Conservation (phyloP, 2,797 vertebrate genomes). For the Parauchenoglanis punctatus region DNA sequence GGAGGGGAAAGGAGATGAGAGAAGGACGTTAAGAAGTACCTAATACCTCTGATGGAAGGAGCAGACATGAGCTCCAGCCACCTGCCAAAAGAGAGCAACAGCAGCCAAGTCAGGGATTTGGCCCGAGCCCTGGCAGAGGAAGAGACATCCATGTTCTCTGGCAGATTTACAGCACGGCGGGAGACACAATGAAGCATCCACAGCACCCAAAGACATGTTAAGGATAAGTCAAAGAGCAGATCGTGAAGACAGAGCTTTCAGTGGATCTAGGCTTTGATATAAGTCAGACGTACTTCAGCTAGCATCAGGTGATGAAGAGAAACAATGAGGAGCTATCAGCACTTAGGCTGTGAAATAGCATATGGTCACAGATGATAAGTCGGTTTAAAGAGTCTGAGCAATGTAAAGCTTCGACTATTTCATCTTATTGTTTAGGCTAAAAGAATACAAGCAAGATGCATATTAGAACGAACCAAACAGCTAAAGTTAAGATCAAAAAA, state of each 20-base stretch:
- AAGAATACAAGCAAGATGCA: neutral
- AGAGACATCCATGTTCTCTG: slow-evolving; percentile 58
- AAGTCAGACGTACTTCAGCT: slow-evolving; percentile 43
- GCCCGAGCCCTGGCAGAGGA: slow-evolving; percentile 58
- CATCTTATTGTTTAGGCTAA: neutral
- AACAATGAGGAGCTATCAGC: slow-evolving; percentile 55
- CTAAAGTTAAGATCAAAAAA: neutral
- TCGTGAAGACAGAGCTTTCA: slow-evolving; percentile 28
- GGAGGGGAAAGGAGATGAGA: slow-evolving; percentile 29
- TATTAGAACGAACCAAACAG: neutral
- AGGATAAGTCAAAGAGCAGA: slow-evolving; percentile 53
- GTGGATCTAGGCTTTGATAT: slow-evolving; percentile 30
- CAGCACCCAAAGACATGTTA: slow-evolving; percentile 52
- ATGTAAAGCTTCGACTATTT: neutral
- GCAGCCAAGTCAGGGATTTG: slow-evolving; percentile 60
- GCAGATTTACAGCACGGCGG: slow-evolving; percentile 64
- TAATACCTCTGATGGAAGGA: slow-evolving; percentile 72
- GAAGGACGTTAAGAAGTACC: slow-evolving; percentile 58
- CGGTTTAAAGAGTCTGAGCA: neutral
- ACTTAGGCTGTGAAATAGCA: slow-evolving; percentile 26
- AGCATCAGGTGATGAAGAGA: slow-evolving; percentile 56
- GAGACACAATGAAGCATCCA: slow-evolving; percentile 57
- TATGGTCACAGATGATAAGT: neutral
- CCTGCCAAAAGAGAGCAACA: slow-evolving; percentile 59
- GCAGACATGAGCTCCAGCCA: slow-evolving; percentile 63